Evolutionary conservation across 2,113 vertebrate genomes (phyloP), one percentile per base, ranked within the genome.

Genomic region (Mormyrus lacerda): DNA sequence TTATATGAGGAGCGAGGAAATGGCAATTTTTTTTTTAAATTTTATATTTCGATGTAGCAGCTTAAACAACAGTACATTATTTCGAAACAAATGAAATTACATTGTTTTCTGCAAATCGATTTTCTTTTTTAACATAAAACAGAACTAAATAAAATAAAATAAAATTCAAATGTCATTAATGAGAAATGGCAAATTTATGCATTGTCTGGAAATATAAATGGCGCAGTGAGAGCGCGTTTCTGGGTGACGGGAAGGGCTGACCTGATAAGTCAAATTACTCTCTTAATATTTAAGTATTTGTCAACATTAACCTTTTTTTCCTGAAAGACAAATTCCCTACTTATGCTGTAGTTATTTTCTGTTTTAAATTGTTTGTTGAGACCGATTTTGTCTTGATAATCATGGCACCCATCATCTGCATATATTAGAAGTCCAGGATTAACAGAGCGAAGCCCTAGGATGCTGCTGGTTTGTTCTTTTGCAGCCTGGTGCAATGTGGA

Each of bases 281-380:
- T 86, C 90, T 94, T 96, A 95, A 94, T 95, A 94, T 95, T 93
- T 92, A 94, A 95, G 95, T 95, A 95, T 95, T 95, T 95, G 94
- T 95, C 94, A 95, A 95, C 94, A 94, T 95, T 95, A 95, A 95
- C 95, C 95, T 95, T 95, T 95, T 94, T 94, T 21, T 19, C n/a
- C 91, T 91, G 31, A 39, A 90, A 94, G 94, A 95, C 94, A 95
- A 93, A 95, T 95, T 94, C 94, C 93, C 88, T 31, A 92, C 92
- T 92, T 93, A 87, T 91, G 93, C 94, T 93, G 61, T 73, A 88
- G 94, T 93, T 88, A 84, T 93, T 95, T 90, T 90, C 90, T 95
- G 92, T 94, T 94, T 93, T 94, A 91, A 91, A 92, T 90, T 91
- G 92, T 94, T 95, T 94, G 95, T 95, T 94, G 93, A 95, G 95